Conservation (phyloP, 2,888 invertebrate species). For the Trissonchulus latispiculum region DNA sequence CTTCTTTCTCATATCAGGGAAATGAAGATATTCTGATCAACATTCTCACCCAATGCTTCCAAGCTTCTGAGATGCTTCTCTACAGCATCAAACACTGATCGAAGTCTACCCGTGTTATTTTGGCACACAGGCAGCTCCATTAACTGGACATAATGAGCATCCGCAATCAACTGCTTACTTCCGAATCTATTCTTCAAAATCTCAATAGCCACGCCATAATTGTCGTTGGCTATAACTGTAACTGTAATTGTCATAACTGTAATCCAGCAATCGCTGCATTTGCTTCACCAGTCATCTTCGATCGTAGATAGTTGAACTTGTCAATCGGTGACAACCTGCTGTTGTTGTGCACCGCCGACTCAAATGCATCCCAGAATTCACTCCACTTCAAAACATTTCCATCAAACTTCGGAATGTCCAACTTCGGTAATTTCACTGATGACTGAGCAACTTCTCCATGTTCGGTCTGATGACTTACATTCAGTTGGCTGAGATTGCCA, state of each 20-base stretch:
- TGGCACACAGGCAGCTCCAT: not conserved
- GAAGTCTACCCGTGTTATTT: not conserved
- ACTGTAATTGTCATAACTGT: too few relatives aligned
- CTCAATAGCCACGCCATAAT: not conserved
- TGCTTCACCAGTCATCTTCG: not conserved
- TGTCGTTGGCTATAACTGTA: not conserved
- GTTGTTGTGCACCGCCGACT: slow-evolving; percentile 4
- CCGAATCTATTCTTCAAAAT: too few relatives aligned
- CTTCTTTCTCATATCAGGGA: too few relatives aligned
- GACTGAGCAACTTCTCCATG: too few relatives aligned
- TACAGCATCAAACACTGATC: too few relatives aligned
- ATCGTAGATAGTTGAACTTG: slow-evolving; percentile 4
- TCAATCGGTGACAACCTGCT: not conserved
- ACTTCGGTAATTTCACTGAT: not conserved
- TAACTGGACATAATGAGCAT: too few relatives aligned
- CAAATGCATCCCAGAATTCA: not conserved
- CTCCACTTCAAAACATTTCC: not conserved
- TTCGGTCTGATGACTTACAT: too few relatives aligned
- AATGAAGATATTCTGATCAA: too few relatives aligned
- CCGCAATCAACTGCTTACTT: too few relatives aligned
- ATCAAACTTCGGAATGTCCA: not conserved
- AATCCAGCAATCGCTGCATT: not conserved
- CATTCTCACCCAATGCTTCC: too few relatives aligned
- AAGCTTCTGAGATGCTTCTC: too few relatives aligned
- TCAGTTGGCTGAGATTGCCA: too few relatives aligned